Evolutionary conservation across 2,113 vertebrate species (phyloP), one percentile per base, ranked within the genome.

Genomic region (Apteryx mantelli): DNA sequence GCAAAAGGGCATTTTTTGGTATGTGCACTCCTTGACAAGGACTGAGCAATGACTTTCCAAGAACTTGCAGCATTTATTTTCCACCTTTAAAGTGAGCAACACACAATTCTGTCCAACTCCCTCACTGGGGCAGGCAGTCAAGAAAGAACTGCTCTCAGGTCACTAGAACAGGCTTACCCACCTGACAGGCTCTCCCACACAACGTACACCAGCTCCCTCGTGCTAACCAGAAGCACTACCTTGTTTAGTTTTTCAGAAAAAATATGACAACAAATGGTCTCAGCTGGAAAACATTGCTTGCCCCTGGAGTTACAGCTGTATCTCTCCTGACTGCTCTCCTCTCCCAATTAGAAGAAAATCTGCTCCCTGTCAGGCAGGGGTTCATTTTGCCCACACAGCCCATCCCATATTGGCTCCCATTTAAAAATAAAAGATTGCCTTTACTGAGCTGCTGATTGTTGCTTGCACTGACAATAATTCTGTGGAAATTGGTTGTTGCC

Each of bases 341-440:
- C 91, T 97, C 85, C 94, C 96, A 95, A 95, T 97, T 97, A 96
- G 91, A 85, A 88, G 73, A 68, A 60, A 91, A 92, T 86, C 95
- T 91, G 76, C 93, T 89, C 91, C 76, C 95, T 82, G 88, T 95
- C 96, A 95, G 63, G 85, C 88, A 88, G 79, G n/a, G 13, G 91
- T 18, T 96, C 79, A 34, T 88, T 44, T 92, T 84, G 55, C 82
- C 77, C 91, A 91, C 84, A 3, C 89, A 91, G 79, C 94, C 93
- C 73, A 88, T 86, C 86, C 76, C 90, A 65, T 53, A 79, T 40
- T 5, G 46, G 56, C 30, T 94, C 77, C 79, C 69, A 96, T 96
- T 96, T 96, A 92, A 92, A 95, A 97, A 93, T 97, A 96, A 97
- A 96, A 92, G 80, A 97, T 96, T 90, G 96, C 82, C 38, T 93